Percentiles rank a stretch among this genome's conserved stretches.
Evolutionary conservation across 2,113 vertebrate species (phyloP).

Genomic region (Greenwoodochromis staneri): DNA sequence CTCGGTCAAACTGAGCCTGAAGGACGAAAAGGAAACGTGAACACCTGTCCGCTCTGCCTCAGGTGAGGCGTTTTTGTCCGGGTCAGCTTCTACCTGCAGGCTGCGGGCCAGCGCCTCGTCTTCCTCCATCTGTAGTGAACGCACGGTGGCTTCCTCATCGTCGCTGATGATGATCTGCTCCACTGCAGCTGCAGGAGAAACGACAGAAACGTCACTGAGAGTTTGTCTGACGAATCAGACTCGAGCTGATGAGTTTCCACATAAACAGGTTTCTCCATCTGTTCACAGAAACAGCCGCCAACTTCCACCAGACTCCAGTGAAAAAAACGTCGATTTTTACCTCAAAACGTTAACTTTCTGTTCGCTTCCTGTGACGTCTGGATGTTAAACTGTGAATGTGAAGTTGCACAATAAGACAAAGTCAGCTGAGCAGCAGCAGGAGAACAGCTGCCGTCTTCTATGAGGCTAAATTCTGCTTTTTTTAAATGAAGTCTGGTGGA

Average conservation of each 20-base stretch:
- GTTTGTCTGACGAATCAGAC: not conserved
- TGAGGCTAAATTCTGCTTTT: not conserved
- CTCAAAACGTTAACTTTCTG: not conserved
- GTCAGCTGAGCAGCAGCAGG: not conserved
- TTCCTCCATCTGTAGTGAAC: conserved; percentile 59
- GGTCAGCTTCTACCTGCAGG: conserved; percentile 57
- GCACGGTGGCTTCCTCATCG: conserved; percentile 58
- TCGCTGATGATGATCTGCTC: conserved; percentile 66
- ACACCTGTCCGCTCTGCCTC: not conserved
- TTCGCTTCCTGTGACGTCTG: accelerated
- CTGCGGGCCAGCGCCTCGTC: conserved; percentile 67
- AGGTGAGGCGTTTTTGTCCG: accelerated
- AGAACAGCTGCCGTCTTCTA: not conserved
- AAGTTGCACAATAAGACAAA: not conserved
- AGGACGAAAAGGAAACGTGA: not conserved
- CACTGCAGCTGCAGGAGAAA: not conserved
- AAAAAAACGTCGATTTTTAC: not conserved
- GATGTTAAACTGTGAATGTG: not conserved
- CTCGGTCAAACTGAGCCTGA: conserved; percentile 69
- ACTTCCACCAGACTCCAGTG: not conserved
- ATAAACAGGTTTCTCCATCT: not conserved
- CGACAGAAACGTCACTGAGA: not conserved
- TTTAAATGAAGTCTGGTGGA: not conserved
- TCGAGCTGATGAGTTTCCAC: not conserved
- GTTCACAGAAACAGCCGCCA: accelerated